Evolutionary conservation across 1,140 invertebrate genomes (phyloP), one percentile per base, ranked within the genome.

Genomic region (Brachionus angularis): DNA sequence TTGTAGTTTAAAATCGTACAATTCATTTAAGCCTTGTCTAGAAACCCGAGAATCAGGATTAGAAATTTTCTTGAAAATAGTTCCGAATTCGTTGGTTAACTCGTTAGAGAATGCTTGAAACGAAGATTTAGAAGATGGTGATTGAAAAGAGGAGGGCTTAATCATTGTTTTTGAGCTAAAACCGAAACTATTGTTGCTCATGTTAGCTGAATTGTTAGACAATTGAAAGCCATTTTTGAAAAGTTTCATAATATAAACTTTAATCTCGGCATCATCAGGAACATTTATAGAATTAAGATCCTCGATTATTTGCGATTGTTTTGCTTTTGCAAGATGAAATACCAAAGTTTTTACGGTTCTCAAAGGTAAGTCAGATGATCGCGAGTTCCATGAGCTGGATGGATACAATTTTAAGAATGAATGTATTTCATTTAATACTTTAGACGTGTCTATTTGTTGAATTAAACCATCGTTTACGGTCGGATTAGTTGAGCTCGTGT

Each of bases 1-100:
- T 78, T 90, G 87, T 76, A 88, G 86, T 84, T 91, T 87, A 77
- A 95, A 91, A 73, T 94, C 91, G 76, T 93, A 94, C 5, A 96
- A 81, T 75, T 92, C 88, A 70, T 85, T 84, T 33, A 96, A 81
- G 33, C 91, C 93, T 85, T 50, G 46, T 23, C 52, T 70, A 42
- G 16, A 10, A n/a, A n/a, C n/a, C n/a, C 42, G 23, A 7, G 31
- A 52, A 18, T 52, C 67, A 12, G n/a, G 29, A 31, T 67, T 46
- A 21, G 33, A 29, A 27, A 67, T 67, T 50, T 67, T 67, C 29
- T 47, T 67, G 14, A 67, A 29, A 47, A 67, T 67, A 21, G 47
- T 4, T 3, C 42, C 27, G 5, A 67, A 36, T 50, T 67, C 27
- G 36, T 67, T 31, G n/a, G 31, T 67, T 27, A 50, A 67, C 33